Base-by-base conservation (phyloP, 2,797 vertebrate genomes). In the Anolis apletophallus region DNA sequence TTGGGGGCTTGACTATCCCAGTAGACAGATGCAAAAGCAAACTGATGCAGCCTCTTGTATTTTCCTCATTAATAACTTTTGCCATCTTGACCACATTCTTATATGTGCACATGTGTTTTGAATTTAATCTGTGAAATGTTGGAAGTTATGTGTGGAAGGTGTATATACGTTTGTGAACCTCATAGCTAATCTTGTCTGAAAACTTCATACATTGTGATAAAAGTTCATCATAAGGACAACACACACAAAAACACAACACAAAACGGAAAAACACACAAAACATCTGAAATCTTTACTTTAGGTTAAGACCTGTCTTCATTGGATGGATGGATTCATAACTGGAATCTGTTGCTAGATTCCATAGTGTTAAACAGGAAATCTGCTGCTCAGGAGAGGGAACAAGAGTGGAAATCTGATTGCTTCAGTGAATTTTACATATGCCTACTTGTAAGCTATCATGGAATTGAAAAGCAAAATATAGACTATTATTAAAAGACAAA, bases 401-500 rank as follows among this genome's bases (percentile, higher is more conserved):
- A 57, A 16, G 32, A 72, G 14, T 82, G 9, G 21, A 79, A 79
- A 26, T 40, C 2, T 1, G 23, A 29, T 46, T 64, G 36, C 16
- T 76, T 61, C 26, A 52, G 4, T 67, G 40, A 17, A 4, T 77
- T 85, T 64, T 46, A 36, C 32, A 10, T 34, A 69, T 14, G 16
- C 64, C 11, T 23, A 19, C 2, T 68, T 82, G 6, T 19, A 64
- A 68, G n/a, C 61, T 55, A 19, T 80, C n/a, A 78, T 86, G 29
- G 29, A 74, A 23, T 16, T 19, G 57, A 81, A 74, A 64, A 88
- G 82, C 40, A 36, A 34, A 67, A 67, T 67, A 36, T 84, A 46
- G 80, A 74, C 50, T 23, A 84, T 85, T 91, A 89, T 46, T 61
- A 84, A 74, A 80, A 7, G 6, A n/a, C 85, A 3, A 2, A 26